These are phyloP conservation scores for Doryteuthis pealeii DNA, from an alignment of 1,140 invertebrate genomes.

Conservation along the genomic window DNA sequence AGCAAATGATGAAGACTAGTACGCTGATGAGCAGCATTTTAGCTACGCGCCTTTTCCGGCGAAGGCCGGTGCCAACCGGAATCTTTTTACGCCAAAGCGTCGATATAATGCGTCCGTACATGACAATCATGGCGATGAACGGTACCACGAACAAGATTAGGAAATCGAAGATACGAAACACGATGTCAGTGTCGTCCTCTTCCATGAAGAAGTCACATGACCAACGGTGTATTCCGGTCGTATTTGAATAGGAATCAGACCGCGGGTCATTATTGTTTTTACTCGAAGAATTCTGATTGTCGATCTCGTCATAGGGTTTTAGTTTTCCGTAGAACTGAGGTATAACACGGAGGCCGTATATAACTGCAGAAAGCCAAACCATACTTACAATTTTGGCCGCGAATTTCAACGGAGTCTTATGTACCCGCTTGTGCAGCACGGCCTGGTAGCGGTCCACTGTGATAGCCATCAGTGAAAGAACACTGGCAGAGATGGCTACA, in stretches of 20 bases:
- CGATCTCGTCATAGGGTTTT: neutral
- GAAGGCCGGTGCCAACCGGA: neutral
- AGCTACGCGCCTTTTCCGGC: neutral
- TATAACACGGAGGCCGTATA: slow-evolving; percentile 1
- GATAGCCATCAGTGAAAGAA: slow-evolving; percentile 2
- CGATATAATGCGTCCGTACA: slow-evolving; percentile 10
- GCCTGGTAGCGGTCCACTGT: neutral
- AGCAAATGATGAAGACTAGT: neutral
- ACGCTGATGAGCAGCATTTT: slow-evolving; percentile 5
- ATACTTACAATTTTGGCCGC: neutral
- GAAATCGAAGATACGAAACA: slow-evolving; percentile 7
- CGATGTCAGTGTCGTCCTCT: neutral
- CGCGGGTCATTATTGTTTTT: neutral
- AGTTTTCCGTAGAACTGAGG: slow-evolving; percentile 1
- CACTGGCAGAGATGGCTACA: slow-evolving; percentile 3
- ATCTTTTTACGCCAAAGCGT: slow-evolving; percentile 5
- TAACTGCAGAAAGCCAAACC: neutral
- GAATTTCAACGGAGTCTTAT: neutral
- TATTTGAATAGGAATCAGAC: neutral
- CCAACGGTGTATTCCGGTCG: neutral
- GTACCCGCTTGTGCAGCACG: neutral
- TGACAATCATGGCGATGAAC: neutral
- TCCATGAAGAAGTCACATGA: slow-evolving; percentile 12
- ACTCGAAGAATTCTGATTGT: neutral
- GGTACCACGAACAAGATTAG: neutral